These are phyloP conservation scores for Agonopterix heracliana DNA, from an alignment of 2,888 invertebrate genomes.

Conservation along the genomic window DNA sequence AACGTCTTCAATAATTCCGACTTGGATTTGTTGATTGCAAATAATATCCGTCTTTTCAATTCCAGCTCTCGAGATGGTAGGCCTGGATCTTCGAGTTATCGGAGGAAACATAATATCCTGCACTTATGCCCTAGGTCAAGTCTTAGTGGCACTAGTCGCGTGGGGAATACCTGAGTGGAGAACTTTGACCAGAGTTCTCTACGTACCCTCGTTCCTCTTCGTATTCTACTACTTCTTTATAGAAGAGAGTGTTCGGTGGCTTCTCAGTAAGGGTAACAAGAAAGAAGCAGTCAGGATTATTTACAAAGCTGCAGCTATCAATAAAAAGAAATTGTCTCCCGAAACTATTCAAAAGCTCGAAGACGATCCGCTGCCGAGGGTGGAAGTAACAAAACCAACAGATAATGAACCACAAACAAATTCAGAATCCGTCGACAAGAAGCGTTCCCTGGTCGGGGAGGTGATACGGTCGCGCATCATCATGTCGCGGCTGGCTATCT, in stretches of 20 bases:
- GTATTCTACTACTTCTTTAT: slow-evolving; percentile 77
- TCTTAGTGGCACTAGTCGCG: slow-evolving; percentile 77
- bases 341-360: slow-evolving; percentile 37
- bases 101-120: slow-evolving; percentile 80
- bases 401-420: background rate
- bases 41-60: slow-evolving; percentile 7
- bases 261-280: slow-evolving; percentile 77
- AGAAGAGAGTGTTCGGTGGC: slow-evolving; percentile 83
- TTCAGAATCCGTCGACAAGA: slow-evolving; percentile 9
- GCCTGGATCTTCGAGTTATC: slow-evolving; percentile 78
- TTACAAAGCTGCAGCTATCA: slow-evolving; percentile 61
- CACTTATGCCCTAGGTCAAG: slow-evolving; percentile 81
- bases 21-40: background rate
- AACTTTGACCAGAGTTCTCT: slow-evolving; percentile 75
- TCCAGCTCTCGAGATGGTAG: slow-evolving; percentile 82
- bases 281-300: slow-evolving; percentile 70
- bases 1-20: background rate
- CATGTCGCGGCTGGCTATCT: slow-evolving; percentile 72
- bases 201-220: slow-evolving; percentile 79
- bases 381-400: background rate
- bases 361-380: slow-evolving; percentile 13
- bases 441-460: slow-evolving; percentile 37
- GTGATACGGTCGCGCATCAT: slow-evolving; percentile 70
- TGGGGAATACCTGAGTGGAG: slow-evolving; percentile 81
- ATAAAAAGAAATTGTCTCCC: slow-evolving; percentile 53